Base-by-base conservation (phyloP, 2,113 vertebrate species). In the Cryptomyrus ogoouensis region DNA sequence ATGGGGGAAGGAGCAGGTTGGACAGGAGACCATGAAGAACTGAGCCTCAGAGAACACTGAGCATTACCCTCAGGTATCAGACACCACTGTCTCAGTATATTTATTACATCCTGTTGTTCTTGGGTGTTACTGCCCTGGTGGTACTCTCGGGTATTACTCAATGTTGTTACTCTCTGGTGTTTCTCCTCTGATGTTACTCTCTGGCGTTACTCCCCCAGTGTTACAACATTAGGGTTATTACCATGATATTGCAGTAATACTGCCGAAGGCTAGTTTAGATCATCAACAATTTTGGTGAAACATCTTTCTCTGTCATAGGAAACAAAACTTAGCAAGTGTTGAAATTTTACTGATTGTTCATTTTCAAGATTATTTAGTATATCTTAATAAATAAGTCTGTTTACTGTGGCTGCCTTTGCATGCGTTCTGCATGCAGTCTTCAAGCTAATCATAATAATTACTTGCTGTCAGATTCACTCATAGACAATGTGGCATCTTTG, bases 11-110 rank as follows among this genome's bases (percentile, higher is more conserved):
- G 35, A 12, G 50, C 42, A 2, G 74, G 56, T 49, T n/a, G 49
- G 88, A 47, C 21, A 21, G 50, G 10, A 31, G 15, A 47, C 56
- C n/a, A 62, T 90, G 13, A 90, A 58, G 53, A 88, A 88, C 52
- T 90, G 66, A 88, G 35, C 86, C 27, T 50, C 39, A 7, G 87
- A 90, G 87, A 47, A 90, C 70, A 70, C 42, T 35, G 35, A 83
- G 66, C 19, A 39, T 80, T 83, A 46, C 27, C 50, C 21, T 74
- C 6, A 2, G 27, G 56, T 49, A 31, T n/a, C 49, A 52, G 24
- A 4, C 9, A 27, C 62, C 24, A 31, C 62, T 24, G 56, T 58
- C 6, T 58, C 53, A 7, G 21, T 58, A 58, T 58, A 24, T 21
- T 58, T 24, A 24, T 24, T 58, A 58, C 31, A 10, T 66, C 62